Percentiles rank a stretch among this genome's conserved stretches.
Evolutionary conservation across 2,797 vertebrate genomes (phyloP).

Genomic region (Poeciliopsis turneri): DNA sequence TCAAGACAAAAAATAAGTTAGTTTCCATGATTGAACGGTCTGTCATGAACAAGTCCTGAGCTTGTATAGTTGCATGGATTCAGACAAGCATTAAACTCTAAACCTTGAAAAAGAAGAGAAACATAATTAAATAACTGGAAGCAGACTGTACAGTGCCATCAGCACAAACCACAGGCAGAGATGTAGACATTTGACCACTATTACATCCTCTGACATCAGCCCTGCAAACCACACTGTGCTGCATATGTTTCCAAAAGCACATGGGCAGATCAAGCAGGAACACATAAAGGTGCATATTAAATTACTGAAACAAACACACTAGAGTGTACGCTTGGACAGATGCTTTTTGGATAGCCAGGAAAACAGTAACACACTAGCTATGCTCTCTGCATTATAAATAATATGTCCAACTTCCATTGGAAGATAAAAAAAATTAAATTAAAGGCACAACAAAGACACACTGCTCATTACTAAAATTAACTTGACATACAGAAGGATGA

Average conservation of each 20-base stretch:
- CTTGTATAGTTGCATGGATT: slow-evolving; percentile 62
- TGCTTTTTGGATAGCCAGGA: slow-evolving; percentile 17
- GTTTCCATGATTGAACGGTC: slow-evolving; percentile 42
- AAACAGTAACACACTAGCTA: slow-evolving; percentile 7
- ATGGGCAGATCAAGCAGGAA: slow-evolving; percentile 23
- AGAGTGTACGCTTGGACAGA: slow-evolving; percentile 11
- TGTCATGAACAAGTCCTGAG: slow-evolving; percentile 57
- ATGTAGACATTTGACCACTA: slow-evolving; percentile 74
- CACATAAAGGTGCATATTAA: slow-evolving; percentile 12
- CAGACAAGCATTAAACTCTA: slow-evolving; percentile 70
- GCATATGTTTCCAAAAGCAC: slow-evolving; percentile 13
- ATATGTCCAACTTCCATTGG: slow-evolving; percentile 5
- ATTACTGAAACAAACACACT: slow-evolving; percentile 14
- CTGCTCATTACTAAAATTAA: slow-evolving; percentile 22
- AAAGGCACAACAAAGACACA: slow-evolving; percentile 28
- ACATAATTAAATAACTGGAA: slow-evolving; percentile 78
- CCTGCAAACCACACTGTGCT: slow-evolving; percentile 29
- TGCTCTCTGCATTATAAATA: not conserved
- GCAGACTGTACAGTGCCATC: slow-evolving; percentile 73
- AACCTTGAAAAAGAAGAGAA: slow-evolving; percentile 68
- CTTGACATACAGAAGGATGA: slow-evolving; percentile 8
- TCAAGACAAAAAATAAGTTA: slow-evolving; percentile 1
- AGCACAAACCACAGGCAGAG: slow-evolving; percentile 65
- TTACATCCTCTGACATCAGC: slow-evolving; percentile 72
- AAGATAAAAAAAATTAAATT: slow-evolving; percentile 11